Evolutionary conservation across 2,113 vertebrate species (phyloP), one percentile per base, ranked within the genome.

Genomic region (Sclerurus mexicanus): DNA sequence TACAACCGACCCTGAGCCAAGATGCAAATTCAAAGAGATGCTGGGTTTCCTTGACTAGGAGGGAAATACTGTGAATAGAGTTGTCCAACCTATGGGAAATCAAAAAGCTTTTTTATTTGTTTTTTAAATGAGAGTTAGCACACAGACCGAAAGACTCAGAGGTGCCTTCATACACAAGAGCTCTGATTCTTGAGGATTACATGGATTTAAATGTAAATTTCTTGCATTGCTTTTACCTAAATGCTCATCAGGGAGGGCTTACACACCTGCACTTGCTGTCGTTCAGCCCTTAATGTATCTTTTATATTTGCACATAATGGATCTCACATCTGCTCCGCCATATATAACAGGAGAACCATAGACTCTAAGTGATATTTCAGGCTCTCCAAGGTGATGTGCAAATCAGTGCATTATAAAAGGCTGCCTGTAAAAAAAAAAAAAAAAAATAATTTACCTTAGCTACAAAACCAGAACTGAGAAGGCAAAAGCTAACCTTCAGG

Each of bases 271-370:
- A 87, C 64, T 85, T 96, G 84, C 96, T 80, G 31, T 67, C 58
- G 35, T 62, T 86, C 89, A 96, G 72, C 75, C 52, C 35, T 95
- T 79, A 88, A 88, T 78, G 60, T 81, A 50, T 73, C 83, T 92
- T 90, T 90, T 94, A 60, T 96, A 89, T 95, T 97, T 97, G 75
- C 91, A 88, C 47, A 33, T 88, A 92, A 89, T 94, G 46, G 71
- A 80, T 59, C 84, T 95, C 84, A 58, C 56, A 93, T 96, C 87
- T 98, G 87, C 76, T 92, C 88, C 86, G 92, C 75, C 6, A 13
- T 93, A 87, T 63, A 59, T 76, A 95, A 77, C 67, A 28, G 91
- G 63, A 94, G 81, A 96, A 92, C 89, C 31, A 7, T 12, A 42
- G 50, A 74, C 68, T 97, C 94, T 95, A 93, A 95, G 83, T 86